phyloP scores from a whole-genome alignment of 1,140 invertebrate genomes.

The Papilio machaon region DNA sequence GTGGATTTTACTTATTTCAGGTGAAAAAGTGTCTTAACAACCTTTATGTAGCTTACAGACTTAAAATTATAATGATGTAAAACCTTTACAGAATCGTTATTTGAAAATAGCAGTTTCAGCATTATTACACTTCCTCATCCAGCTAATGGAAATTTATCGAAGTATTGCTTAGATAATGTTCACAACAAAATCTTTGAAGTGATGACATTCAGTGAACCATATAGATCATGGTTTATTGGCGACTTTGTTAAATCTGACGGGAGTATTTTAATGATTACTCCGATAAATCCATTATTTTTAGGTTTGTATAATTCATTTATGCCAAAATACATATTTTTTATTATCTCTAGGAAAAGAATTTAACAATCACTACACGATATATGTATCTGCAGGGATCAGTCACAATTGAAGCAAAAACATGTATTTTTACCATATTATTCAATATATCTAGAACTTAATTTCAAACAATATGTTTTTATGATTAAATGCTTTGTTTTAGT shows the following conservation, averaged over 20 bases:
- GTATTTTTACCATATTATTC: too few relatives aligned
- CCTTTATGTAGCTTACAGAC: not conserved
- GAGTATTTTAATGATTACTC: slow-evolving; percentile 86
- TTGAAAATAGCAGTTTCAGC: slow-evolving; percentile 85
- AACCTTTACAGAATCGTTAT: slow-evolving; percentile 78
- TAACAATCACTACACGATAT: too few relatives aligned
- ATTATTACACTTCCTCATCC: slow-evolving; percentile 89
- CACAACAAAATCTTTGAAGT: slow-evolving; percentile 79
- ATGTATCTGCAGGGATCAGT: too few relatives aligned
- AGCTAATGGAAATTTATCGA: slow-evolving; percentile 82
- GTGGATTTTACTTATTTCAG: slow-evolving; percentile 86
- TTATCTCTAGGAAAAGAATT: too few relatives aligned
- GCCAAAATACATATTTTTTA: slow-evolving; percentile 31
- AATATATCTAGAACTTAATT: not conserved
- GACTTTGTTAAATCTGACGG: slow-evolving; percentile 88
- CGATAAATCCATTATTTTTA: slow-evolving; percentile 88
- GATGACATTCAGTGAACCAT: slow-evolving; percentile 81
- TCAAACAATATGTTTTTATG: slow-evolving; percentile 1
- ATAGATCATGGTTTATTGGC: slow-evolving; percentile 53
- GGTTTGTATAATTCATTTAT: slow-evolving; percentile 62
- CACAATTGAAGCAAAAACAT: too few relatives aligned
- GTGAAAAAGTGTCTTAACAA: slow-evolving; percentile 74
- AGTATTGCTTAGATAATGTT: slow-evolving; percentile 84
- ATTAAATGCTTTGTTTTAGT: slow-evolving; percentile 70
- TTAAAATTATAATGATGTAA: slow-evolving; percentile 53